Percentiles rank a stretch among this genome's conserved stretches.
Evolutionary conservation across 2,113 vertebrate genomes (phyloP).

Genomic region (Oryzias melastigma): DNA sequence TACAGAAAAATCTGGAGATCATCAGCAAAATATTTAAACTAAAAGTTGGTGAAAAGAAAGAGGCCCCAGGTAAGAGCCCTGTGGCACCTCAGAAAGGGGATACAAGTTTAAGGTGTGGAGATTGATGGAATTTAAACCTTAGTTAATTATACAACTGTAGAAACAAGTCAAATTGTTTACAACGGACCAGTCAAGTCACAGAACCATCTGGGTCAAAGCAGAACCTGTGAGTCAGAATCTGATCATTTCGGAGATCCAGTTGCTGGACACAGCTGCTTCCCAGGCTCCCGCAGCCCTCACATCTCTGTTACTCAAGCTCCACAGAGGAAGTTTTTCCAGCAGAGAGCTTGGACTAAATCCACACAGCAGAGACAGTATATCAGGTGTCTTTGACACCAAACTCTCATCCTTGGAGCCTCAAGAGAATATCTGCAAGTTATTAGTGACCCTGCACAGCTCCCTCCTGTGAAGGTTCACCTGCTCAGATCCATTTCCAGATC

Average conservation of each 20-base stretch:
- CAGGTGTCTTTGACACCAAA: constrained; percentile 47
- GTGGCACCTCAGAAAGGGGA: no score
- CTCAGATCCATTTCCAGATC: constrained; percentile 25
- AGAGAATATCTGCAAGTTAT: constrained; percentile 55
- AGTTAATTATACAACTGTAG: no score
- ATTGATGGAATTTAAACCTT: no score
- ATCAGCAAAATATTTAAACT: no score
- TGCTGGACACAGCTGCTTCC: constrained; percentile 31
- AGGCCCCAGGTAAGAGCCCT: no score
- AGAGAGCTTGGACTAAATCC: constrained; percentile 20
- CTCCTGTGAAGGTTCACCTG: constrained; percentile 38
- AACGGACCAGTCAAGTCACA: not conserved
- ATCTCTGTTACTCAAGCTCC: constrained; percentile 24
- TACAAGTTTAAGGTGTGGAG: no score
- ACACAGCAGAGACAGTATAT: constrained; percentile 24
- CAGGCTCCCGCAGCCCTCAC: constrained; percentile 34
- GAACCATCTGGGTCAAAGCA: constrained; percentile 22
- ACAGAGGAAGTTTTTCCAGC: constrained; percentile 21
- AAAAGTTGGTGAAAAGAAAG: no score
- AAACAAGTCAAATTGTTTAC: no score
- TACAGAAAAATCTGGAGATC: no score
- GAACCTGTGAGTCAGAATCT: constrained; percentile 17
- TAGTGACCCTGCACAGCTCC: constrained; percentile 50
- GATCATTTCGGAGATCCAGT: constrained; percentile 1
- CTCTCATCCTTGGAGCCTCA: constrained; percentile 28